Conservation (phyloP, 1,140 invertebrate genomes). For the Teleopsis dalmanni region DNA sequence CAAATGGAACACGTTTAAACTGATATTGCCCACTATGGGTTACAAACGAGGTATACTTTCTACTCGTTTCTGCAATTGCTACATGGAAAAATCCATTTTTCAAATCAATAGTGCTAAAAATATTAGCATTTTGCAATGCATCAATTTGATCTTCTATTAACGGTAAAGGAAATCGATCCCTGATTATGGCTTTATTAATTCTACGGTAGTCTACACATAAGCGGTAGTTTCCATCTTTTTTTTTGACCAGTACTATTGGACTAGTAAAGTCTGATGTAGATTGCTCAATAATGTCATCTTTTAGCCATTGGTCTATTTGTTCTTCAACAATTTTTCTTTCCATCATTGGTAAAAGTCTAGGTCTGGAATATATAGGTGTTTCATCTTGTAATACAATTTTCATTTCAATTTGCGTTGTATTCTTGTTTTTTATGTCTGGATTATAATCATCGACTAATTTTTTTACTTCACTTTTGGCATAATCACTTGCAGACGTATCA, state of each 20-base stretch:
- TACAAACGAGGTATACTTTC: slow-evolving; percentile 36
- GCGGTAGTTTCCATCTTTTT: neutral
- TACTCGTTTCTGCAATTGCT: slow-evolving; percentile 18
- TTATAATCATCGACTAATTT: neutral
- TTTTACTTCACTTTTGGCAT: neutral
- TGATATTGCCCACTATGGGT: slow-evolving; percentile 44
- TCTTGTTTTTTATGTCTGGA: neutral
- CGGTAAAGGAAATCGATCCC: neutral
- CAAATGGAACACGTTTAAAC: slow-evolving; percentile 46
- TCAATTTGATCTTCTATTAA: slow-evolving; percentile 3
- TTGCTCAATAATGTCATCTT: slow-evolving; percentile 18
- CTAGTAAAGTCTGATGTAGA: slow-evolving; percentile 21
- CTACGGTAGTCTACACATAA: slow-evolving; percentile 7
- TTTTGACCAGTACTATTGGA: slow-evolving; percentile 8
- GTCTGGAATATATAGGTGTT: slow-evolving; percentile 2
- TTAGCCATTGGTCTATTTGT: slow-evolving; percentile 20
- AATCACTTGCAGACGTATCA: neutral
- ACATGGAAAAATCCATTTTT: slow-evolving; percentile 37
- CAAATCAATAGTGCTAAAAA: slow-evolving; percentile 33
- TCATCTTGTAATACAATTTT: slow-evolving; percentile 4
- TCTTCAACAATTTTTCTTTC: slow-evolving; percentile 12
- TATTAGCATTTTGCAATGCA: slow-evolving; percentile 22
- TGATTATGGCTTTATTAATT: slow-evolving; percentile 2
- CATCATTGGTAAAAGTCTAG: neutral
- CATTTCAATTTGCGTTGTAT: slow-evolving; percentile 7